These are phyloP conservation scores for Xenopus tropicalis DNA, from an alignment of 2,113 vertebrate genomes.

Conservation along the genomic window UCB_Xtro_10.0 CM004447.2:149966001-149966500, in stretches of 20 bases:
- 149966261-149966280: conserved; percentile 14
- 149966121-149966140: conserved; percentile 35
- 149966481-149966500: conserved; percentile 87
- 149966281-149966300: conserved; percentile 25
- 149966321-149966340: conserved; percentile 23
- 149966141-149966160: conserved; percentile 25
- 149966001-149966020: too few species aligned
- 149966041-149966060: not conserved
- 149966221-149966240: conserved; percentile 39
- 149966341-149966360: conserved; percentile 53
- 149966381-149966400: conserved; percentile 63
- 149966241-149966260: conserved; percentile 30
- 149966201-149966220: conserved; percentile 25
- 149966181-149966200: conserved; percentile 42
- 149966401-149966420: conserved; percentile 69
- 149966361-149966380: conserved; percentile 54
- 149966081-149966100: conserved; percentile 30
- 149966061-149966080: conserved; percentile 27
- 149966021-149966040: not conserved
- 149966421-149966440: conserved; percentile 63
- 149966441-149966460: conserved; percentile 74
- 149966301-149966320: conserved; percentile 27
- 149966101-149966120: conserved; percentile 42
- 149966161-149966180: conserved; percentile 43
- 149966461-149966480: conserved; percentile 80